Conservation (phyloP, 2,888 invertebrate species). For the Choreutis nemorana region DNA sequence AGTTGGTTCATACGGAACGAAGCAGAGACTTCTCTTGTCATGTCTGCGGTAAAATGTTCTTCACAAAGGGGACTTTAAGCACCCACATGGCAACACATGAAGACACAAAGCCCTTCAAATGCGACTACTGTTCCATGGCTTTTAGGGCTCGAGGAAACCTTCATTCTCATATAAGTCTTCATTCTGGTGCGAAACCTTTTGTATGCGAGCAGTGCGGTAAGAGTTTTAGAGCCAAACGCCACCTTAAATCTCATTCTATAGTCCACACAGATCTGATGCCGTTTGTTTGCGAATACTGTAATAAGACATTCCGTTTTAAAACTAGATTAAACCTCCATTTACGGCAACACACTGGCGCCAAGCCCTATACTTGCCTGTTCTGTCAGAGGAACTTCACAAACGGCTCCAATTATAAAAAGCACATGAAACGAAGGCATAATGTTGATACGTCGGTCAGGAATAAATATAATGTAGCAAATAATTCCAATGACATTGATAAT, state of each 20-base stretch:
- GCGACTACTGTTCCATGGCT: conserved; percentile 46
- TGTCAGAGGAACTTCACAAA: conserved; percentile 54
- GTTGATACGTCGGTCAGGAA: conserved; percentile 44
- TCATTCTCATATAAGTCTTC: conserved; percentile 43
- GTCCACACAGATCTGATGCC: conserved; percentile 55
- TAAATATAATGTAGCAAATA: conserved; percentile 22
- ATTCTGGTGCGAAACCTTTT: conserved; percentile 48
- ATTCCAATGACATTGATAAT: conserved; percentile 14
- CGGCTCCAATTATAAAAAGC: conserved; percentile 57
- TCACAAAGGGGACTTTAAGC: conserved; percentile 47
- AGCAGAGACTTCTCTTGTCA: conserved; percentile 50
- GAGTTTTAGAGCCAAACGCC: conserved; percentile 48
- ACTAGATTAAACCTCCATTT: conserved; percentile 49
- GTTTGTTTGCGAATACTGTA: conserved; percentile 44
- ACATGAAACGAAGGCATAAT: conserved; percentile 52
- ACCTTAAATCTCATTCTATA: conserved; percentile 56
- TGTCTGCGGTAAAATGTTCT: conserved; percentile 57
- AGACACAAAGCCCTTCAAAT: conserved; percentile 45
- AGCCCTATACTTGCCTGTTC: conserved; percentile 45
- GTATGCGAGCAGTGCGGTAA: conserved; percentile 57
- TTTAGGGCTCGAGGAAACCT: conserved; percentile 51
- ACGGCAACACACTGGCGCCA: conserved; percentile 54
- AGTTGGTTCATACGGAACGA: conserved; percentile 48
- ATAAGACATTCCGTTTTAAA: conserved; percentile 52
- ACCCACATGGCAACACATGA: conserved; percentile 52